Evolutionary conservation across 2,113 vertebrate genomes (phyloP), one percentile per base, ranked within the genome.

Genomic region (Chloropsis hardwickii): DNA sequence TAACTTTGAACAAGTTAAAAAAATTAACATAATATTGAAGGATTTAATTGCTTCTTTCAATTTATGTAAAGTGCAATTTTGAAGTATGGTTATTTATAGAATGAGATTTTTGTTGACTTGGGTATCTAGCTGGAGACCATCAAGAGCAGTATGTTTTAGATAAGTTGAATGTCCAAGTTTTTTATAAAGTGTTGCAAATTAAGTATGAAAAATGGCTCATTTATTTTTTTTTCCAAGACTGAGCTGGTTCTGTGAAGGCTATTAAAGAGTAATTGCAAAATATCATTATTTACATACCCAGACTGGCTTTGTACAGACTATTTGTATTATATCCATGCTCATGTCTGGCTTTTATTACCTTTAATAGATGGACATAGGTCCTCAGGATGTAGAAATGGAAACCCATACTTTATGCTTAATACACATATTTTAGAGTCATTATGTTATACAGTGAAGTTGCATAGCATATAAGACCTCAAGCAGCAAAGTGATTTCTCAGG

Each of bases 381-480:
- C 72, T 97, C 70, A 61, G 86, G 72, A 81, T 84, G n/a, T 57
- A 85, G 66, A 94, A 95, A 79, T 72, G 45, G 86, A 94, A 98
- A 93, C 76, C 87, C 76, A 16, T 69, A 58, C 69, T 85, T 97
- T 96, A 96, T 82, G 40, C 33, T 72, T 51, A 91, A 65, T 72
- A 61, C 56, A 51, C 20, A 29, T 70, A 57, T 78, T 95, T 94
- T 62, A 64, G 48, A 86, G 88, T 44, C 27, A 78, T 94, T 82
- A 19, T 51, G 58, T 72, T 81, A 37, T 53, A 70, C 69, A 70
- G 50, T 48, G 76, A 87, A 92, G 91, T 91, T 92, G 73, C 35
- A 62, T 19, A 77, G 42, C 21, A 21, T 39, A 11, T 31, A 60
- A 35, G 69, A 91, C 47, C 56, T 29, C 82, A 86, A 60, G 44